phyloP scores from a whole-genome alignment of 2,797 vertebrate genomes.

The Syngnathus rostellatus region DNA sequence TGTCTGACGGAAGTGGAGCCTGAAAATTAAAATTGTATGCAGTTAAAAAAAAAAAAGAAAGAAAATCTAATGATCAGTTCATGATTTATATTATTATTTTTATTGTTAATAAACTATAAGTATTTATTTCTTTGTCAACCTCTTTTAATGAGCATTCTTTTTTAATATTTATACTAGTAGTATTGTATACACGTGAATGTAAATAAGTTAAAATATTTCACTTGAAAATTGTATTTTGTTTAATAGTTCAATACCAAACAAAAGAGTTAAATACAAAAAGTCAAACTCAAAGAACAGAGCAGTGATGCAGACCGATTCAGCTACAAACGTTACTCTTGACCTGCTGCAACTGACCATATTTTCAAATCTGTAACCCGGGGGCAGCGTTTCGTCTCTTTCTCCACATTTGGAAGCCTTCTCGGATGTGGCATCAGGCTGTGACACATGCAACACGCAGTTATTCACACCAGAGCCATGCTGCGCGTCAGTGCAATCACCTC shows the following conservation, averaged over 20 bases:
- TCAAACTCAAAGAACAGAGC: background rate
- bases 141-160: background rate
- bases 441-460: conserved; percentile 47
- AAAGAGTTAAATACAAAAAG: background rate
- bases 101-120: background rate
- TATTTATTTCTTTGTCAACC: too few relatives aligned
- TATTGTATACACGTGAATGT: background rate
- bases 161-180: background rate
- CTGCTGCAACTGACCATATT: conserved; percentile 51
- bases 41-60: background rate
- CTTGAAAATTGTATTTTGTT: background rate
- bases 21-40: conserved; percentile 21
- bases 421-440: conserved; percentile 43
- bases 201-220: background rate
- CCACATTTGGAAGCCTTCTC: conserved; percentile 70
- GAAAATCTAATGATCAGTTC: background rate
- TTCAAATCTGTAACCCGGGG: conserved; percentile 70
- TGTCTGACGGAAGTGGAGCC: conserved; percentile 38
- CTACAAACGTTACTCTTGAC: background rate
- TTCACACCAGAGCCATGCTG: conserved; percentile 28
- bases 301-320: background rate
- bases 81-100: background rate
- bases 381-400: conserved; percentile 78
- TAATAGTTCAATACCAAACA: background rate
- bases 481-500: background rate